These are phyloP conservation scores for Coturnix japonica DNA, from an alignment of 2,113 vertebrate genomes.

Conservation along the genomic window DNA sequence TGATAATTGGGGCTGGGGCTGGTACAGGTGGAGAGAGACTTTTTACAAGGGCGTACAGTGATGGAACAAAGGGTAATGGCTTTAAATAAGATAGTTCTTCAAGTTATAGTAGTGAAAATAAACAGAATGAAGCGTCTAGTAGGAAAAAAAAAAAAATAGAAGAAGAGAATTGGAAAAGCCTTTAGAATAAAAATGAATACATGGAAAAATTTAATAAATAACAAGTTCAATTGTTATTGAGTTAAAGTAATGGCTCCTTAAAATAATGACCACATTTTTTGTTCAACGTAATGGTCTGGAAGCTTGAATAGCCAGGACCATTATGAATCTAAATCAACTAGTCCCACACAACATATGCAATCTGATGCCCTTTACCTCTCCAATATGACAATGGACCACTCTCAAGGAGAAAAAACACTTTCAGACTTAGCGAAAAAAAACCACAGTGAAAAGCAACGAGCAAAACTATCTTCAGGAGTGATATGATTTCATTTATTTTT, in stretches of 20 bases:
- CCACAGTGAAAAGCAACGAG: not conserved
- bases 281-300: fast-evolving
- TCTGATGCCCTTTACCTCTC: not conserved
- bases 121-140: not conserved
- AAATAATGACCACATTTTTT: not conserved
- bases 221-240: not conserved
- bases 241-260: not conserved
- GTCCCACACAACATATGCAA: not conserved
- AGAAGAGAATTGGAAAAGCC: not conserved
- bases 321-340: not conserved
- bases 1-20: not conserved
- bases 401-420: not conserved
- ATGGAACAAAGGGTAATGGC: not conserved
- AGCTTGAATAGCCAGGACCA: not conserved
- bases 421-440: not conserved
- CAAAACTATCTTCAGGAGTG: not conserved
- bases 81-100: not conserved
- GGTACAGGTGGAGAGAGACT: not conserved
- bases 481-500: not conserved
- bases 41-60: not conserved
- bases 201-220: not conserved
- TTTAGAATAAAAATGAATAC: not conserved
- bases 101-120: not conserved
- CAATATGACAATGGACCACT: not conserved
- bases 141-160: not conserved